Base-by-base conservation (phyloP, 2,113 vertebrate species). In the Symphodus melops region DNA sequence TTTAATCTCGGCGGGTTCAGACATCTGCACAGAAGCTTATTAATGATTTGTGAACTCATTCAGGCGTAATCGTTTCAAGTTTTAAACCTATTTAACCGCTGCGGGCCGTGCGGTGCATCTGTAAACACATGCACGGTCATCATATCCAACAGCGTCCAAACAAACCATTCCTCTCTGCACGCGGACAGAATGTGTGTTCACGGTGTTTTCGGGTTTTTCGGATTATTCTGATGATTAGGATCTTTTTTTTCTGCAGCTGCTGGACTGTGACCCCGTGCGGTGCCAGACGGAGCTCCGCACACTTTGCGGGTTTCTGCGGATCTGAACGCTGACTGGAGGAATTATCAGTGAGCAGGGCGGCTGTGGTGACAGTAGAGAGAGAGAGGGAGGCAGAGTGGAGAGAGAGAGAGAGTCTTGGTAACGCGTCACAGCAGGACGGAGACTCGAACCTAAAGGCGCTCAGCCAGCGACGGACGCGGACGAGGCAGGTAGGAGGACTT, bases 401-500 rank as follows among this genome's bases (percentile, higher is more conserved):
- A 20, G 70, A 55, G 81, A 9, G 72, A 65, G 84, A 82, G 86
- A 90, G 83, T 84, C 87, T 87, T 87, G 80, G 87, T 83, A 90
- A 80, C 84, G 86, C 91, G 70, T 89, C 91, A 88, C 92, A 90
- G 88, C 91, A 82, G 89, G 92, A 92, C 91, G 75, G 69, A 82
- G 86, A 85, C 81, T 88, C 83, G 85, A 86, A 72, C 74, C 89
- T 89, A 83, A 83, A 87, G 86, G 85, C 89, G 86, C 88, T 67
- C 85, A 88, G 83, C 89, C 88, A 81, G 84, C 84, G 75, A 88
- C 87, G 86, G 90, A 91, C 81, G 79, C 89, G 90, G 89, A 92
- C 89, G 80, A 90, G 85, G 91, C 92, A 94, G 93, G 93, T 94
- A 93, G 81, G 91, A 85, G 48, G 42, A 58, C 20, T 84, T 77